Conservation (phyloP, 2,113 vertebrate species). For the Poicephalus gulielmi region DNA sequence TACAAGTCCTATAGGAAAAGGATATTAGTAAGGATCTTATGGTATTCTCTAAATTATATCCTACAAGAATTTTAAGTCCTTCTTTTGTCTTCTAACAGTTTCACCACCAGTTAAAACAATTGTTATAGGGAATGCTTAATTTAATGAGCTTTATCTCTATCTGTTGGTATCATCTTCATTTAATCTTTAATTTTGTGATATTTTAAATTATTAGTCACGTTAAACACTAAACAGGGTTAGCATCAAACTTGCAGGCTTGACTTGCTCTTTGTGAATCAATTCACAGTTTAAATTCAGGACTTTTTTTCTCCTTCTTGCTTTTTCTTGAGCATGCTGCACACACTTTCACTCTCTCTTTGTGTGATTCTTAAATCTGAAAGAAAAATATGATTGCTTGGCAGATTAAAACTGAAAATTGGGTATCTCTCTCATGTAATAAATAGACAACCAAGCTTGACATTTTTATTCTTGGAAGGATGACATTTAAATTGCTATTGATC, state of each 20-base stretch:
- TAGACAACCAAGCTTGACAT: background rate
- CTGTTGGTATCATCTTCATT: constrained; percentile 56
- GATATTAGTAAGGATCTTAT: background rate
- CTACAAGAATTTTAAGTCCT: background rate
- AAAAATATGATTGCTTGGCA: constrained; percentile 27
- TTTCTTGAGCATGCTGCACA: background rate
- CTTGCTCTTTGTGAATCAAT: background rate
- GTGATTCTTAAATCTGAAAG: constrained; percentile 35
- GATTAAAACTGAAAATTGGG: constrained; percentile 59
- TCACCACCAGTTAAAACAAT: background rate
- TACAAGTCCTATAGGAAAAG: background rate
- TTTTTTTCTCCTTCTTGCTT: background rate
- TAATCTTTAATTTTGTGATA: constrained; percentile 72
- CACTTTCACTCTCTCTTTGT: background rate
- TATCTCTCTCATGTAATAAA: constrained; percentile 47
- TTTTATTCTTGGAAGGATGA: constrained; percentile 61
- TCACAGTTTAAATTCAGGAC: background rate
- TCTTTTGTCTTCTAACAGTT: background rate
- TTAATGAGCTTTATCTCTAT: background rate
- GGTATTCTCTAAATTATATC: background rate
- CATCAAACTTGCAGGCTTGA: constrained; percentile 71
- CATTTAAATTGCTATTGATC: constrained; percentile 71
- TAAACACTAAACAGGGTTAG: constrained; percentile 75
- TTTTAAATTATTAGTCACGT: constrained; percentile 79
- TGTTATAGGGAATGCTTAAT: background rate